Base-by-base conservation (phyloP, 2,113 vertebrate species). In the Dromas ardeola region DNA sequence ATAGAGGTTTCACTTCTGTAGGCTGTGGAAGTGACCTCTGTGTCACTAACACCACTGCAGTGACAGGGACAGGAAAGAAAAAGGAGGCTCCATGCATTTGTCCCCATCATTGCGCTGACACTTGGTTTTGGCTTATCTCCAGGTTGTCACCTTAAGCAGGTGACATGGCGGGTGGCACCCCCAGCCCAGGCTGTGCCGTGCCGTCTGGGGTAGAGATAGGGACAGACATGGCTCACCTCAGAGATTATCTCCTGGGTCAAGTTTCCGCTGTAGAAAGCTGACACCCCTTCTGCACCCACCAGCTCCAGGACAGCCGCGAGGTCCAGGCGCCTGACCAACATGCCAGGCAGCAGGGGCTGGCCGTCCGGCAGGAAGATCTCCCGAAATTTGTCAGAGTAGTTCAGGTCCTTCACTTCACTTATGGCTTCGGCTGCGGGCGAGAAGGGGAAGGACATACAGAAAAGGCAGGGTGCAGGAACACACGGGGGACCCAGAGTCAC, bases 221-320 rank as follows among this genome's bases (percentile, higher is more conserved):
- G 49, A 16, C 34, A 59, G 61, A 15, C 13, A 1, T 11, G 50
- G 63, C 98, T 98, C 97, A 99, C 99, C 98, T 98, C 98, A 0
- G 98, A 98, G 55, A 98, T 97, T 69, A 99, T 99, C 98, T 99
- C 99, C 97, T 98, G 98, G 0, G 99, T 99, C 94, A 99, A 69
- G 96, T 99, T 99, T 63, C 99, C 98, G 0, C 77, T 97, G 94
- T 99, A 99, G 98, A 99, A 99, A 81, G 99, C 98, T 0, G 99
- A 97, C 9, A 97, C 96, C 18, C 99, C 99, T 6, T 98, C 98
- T 15, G 83, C 70, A 38, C 99, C 99, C 5, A 99, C 94, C 25
- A 96, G 94, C 86, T 99, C 98, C 96, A 99, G 98, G 90, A 99
- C 45, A 2, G 97, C 96, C 0, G 99, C 99, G 7, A 99, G 98